Conservation (phyloP, 2,797 vertebrate genomes). For the Halcyon badia region DNA sequence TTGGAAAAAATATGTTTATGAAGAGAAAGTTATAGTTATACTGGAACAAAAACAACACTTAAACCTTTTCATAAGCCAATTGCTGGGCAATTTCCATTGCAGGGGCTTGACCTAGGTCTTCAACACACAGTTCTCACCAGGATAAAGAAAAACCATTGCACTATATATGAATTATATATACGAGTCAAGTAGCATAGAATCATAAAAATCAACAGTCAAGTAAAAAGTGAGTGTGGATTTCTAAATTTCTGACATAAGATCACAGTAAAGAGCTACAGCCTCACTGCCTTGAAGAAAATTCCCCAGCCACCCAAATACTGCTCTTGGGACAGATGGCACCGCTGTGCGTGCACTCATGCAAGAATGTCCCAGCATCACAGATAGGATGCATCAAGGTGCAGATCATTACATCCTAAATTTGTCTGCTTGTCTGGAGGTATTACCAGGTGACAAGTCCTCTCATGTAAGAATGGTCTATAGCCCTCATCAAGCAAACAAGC, state of each 20-base stretch:
- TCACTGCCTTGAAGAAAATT: neutral
- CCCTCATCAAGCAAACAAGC: neutral
- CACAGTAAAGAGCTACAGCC: neutral
- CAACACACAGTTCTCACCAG: neutral
- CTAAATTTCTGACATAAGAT: neutral
- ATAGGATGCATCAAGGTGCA: neutral
- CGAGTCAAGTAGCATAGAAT: neutral
- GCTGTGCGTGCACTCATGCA: neutral
- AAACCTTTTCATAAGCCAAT: neutral
- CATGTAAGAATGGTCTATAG: neutral
- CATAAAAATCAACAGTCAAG: neutral
- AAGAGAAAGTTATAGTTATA: neutral
- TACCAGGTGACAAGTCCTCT: neutral
- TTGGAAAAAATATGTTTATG: neutral
- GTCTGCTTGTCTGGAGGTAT: neutral
- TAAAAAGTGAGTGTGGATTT: neutral
- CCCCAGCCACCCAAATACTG: neutral
- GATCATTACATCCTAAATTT: neutral
- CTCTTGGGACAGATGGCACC: fast-evolving
- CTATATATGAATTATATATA: neutral
- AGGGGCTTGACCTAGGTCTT: neutral
- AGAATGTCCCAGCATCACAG: neutral
- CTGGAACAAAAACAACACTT: neutral
- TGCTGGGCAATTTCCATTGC: neutral
- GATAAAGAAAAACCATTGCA: neutral